Percentiles rank a stretch among this genome's conserved stretches.
Conservation (phyloP, 2,888 invertebrate species). For the Acleris holmiana region DNA sequence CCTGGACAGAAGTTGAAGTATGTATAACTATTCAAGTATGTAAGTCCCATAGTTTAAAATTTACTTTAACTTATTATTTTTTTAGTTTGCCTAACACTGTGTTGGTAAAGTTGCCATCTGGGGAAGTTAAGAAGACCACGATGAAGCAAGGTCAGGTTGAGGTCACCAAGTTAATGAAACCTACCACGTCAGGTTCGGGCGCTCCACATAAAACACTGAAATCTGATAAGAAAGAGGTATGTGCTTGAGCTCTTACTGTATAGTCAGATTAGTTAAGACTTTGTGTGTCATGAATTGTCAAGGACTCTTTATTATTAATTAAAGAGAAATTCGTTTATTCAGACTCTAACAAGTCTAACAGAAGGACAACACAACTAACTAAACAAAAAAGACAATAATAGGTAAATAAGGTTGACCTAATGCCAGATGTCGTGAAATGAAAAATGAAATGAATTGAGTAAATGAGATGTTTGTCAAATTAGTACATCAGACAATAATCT, state of each 20-base stretch:
- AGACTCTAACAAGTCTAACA: too few relatives aligned
- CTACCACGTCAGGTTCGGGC: conserved; percentile 69
- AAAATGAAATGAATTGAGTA: too few relatives aligned
- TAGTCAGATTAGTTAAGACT: too few relatives aligned
- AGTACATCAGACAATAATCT: too few relatives aligned
- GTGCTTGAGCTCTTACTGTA: background rate
- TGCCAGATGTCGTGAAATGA: too few relatives aligned
- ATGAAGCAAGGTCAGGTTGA: conserved; percentile 74
- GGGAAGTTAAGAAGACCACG: conserved; percentile 71
- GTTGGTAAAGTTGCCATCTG: conserved; percentile 75
- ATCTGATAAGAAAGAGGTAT: conserved; percentile 70
- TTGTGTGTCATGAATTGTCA: too few relatives aligned
- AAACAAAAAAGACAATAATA: too few relatives aligned
- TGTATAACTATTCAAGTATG: conserved; percentile 41
- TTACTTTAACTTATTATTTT: conserved; percentile 14
- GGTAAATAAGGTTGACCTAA: too few relatives aligned
- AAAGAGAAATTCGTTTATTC: too few relatives aligned
- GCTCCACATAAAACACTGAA: conserved; percentile 49
- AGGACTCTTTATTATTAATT: too few relatives aligned
- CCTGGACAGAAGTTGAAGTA: conserved; percentile 77
- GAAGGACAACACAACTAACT: too few relatives aligned
- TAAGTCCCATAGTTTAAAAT: conserved; percentile 2
- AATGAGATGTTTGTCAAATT: too few relatives aligned
- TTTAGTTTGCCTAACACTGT: conserved; percentile 79
- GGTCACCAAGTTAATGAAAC: conserved; percentile 68